These are phyloP conservation scores for Cheilosia scutellata DNA, from an alignment of 2,888 invertebrate species.

Conservation along the genomic window DNA sequence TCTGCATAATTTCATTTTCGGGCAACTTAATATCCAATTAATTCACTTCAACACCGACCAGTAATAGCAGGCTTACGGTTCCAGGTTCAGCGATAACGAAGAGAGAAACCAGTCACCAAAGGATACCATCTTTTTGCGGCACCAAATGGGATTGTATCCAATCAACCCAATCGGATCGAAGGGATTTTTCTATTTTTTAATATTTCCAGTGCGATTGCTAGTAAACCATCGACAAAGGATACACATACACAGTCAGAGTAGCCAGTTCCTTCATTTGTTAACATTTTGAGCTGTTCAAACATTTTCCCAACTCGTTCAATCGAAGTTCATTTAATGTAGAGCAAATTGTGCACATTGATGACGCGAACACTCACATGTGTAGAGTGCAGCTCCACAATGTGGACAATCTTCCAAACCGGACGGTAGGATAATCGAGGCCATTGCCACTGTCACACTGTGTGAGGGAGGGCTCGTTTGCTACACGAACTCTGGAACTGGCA, in stretches of 20 bases:
- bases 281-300: conserved; percentile 71
- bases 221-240: conserved; percentile 11
- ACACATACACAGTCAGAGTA: neutral
- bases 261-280: conserved; percentile 59
- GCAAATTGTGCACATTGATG: conserved; percentile 63
- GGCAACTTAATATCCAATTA: conserved; percentile 59
- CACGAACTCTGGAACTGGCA: conserved; percentile 13
- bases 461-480: conserved; percentile 9
- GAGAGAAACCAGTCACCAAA: conserved; percentile 45
- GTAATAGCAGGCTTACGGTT: conserved; percentile 12
- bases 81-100: conserved; percentile 36
- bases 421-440: conserved; percentile 12
- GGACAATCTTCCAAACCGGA: conserved; percentile 11
- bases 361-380: neutral
- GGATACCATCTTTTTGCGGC: conserved; percentile 32
- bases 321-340: conserved; percentile 71
- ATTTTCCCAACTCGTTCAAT: conserved; percentile 67
- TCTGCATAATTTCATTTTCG: conserved; percentile 63
- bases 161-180: conserved; percentile 70
- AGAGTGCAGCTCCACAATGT: conserved; percentile 1
- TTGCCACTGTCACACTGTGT: conserved; percentile 3
- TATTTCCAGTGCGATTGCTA: conserved; percentile 3
- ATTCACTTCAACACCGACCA: conserved; percentile 34
- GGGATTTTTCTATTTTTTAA: conserved; percentile 39
- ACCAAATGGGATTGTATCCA: conserved; percentile 50